Evolutionary conservation across 2,888 invertebrate species (phyloP).

Genomic region (Drosophila austrosaltans): DNA sequence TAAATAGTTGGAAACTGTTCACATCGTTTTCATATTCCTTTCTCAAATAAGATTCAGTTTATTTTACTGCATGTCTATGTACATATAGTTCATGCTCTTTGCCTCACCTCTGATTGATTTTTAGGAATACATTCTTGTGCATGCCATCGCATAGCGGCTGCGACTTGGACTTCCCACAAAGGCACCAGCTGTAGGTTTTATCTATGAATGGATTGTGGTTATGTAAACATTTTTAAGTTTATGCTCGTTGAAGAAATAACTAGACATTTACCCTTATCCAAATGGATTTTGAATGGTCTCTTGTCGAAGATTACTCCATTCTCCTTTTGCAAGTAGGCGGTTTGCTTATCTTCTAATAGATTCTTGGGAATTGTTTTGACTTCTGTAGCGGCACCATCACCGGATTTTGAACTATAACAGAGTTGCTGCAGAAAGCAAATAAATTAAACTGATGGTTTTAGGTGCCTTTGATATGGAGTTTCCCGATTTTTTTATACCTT

Average conservation of each 20-base stretch:
- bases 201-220: slow-evolving; percentile 81
- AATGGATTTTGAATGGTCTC: slow-evolving; percentile 91
- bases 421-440: slow-evolving; percentile 28
- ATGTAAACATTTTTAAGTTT: slow-evolving; percentile 48
- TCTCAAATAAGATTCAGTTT: too few species aligned
- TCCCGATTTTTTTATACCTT: slow-evolving; percentile 38
- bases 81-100: background rate
- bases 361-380: slow-evolving; percentile 87
- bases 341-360: slow-evolving; percentile 85
- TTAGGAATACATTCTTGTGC: slow-evolving; percentile 90
- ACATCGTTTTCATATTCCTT: too few species aligned
- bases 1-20: too few species aligned
- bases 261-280: slow-evolving; percentile 86
- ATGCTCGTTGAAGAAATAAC: background rate
- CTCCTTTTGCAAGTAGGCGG: slow-evolving; percentile 86
- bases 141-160: slow-evolving; percentile 98
- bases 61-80: too few species aligned
- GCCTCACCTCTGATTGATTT: slow-evolving; percentile 88
- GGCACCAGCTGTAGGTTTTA: slow-evolving; percentile 95
- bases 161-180: slow-evolving; percentile 95
- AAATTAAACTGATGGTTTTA: background rate
- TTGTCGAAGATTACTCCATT: slow-evolving; percentile 93
- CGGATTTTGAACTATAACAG: slow-evolving; percentile 49
- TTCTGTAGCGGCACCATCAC: slow-evolving; percentile 15
- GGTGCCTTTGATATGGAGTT: too few species aligned